phyloP scores from a whole-genome alignment of 1,140 invertebrate genomes.

The Solenopsis invicta region DNA sequence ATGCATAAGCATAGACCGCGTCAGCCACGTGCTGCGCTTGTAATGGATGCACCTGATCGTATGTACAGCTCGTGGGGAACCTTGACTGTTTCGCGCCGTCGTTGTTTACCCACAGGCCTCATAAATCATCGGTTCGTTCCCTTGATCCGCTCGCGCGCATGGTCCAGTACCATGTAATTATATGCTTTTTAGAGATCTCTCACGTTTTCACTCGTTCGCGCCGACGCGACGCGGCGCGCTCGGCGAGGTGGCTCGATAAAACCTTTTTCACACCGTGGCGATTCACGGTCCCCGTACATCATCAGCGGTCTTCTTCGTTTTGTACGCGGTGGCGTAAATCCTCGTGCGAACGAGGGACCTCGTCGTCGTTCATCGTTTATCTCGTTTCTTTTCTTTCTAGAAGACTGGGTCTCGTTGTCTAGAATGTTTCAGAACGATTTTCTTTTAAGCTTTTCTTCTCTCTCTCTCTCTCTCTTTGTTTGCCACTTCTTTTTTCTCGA shows the following conservation, averaged over 20 bases:
- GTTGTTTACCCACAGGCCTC: constrained; percentile 51
- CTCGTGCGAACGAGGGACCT: constrained; percentile 24
- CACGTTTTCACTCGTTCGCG: constrained; percentile 75
- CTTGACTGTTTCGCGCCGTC: constrained; percentile 42
- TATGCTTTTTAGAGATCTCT: constrained; percentile 73
- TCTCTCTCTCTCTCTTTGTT: neutral
- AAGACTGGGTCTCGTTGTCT: constrained; percentile 15
- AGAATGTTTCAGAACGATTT: constrained; percentile 15
- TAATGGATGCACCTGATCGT: constrained; percentile 37
- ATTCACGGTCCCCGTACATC: constrained; percentile 38
- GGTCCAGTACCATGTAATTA: constrained; percentile 69
- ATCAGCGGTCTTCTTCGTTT: constrained; percentile 28
- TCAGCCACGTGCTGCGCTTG: constrained; percentile 37
- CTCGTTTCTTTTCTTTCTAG: constrained; percentile 28
- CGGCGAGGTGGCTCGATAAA: constrained; percentile 27
- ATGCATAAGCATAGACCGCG: neutral
- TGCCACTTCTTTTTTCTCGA: constrained; percentile 4
- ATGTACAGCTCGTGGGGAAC: constrained; percentile 18
- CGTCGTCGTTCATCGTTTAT: neutral
- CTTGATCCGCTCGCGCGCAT: constrained; percentile 28
- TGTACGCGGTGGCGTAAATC: constrained; percentile 24
- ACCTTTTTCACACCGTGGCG: constrained; percentile 48
- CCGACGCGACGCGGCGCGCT: neutral
- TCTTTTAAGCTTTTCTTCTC: neutral
- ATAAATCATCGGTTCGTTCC: constrained; percentile 70